Conservation (phyloP, 1,140 invertebrate species). For the Odontomachus brunneus region DNA sequence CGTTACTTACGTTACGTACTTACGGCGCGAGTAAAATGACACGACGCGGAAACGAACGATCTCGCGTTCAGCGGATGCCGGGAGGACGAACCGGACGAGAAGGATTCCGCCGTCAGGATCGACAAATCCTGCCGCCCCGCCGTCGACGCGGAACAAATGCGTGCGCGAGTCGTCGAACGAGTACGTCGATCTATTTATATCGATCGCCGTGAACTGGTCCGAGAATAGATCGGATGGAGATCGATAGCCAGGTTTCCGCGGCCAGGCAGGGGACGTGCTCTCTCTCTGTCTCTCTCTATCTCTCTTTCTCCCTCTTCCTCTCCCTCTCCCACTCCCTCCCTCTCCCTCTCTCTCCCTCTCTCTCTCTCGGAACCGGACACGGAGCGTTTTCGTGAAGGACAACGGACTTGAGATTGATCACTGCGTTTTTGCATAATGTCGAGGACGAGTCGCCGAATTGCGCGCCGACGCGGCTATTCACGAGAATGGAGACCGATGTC, state of each 20-base stretch:
- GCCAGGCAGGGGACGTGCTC: conserved; percentile 26
- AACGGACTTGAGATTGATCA: conserved; percentile 56
- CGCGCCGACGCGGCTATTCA: not conserved
- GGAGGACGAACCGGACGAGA: not conserved
- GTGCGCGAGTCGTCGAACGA: conserved; percentile 66
- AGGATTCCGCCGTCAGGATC: conserved; percentile 64
- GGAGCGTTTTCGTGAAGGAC: not conserved
- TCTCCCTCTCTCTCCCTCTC: no score
- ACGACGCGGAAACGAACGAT: conserved; percentile 34
- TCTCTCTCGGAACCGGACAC: not conserved
- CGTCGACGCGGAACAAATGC: conserved; percentile 69
- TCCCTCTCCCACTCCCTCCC: no score
- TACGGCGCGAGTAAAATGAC: conserved; percentile 48
- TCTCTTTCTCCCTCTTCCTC: no score
- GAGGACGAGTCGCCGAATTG: conserved; percentile 4
- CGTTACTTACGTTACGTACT: not conserved
- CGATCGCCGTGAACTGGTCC: conserved; percentile 51
- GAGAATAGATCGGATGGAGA: conserved; percentile 71
- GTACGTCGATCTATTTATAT: conserved; percentile 70
- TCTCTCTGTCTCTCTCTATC: no score
- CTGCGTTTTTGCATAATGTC: conserved; percentile 28
- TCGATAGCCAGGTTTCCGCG: conserved; percentile 60
- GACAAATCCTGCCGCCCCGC: conserved; percentile 67
- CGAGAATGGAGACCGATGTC: conserved; percentile 20
- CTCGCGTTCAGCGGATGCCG: not conserved